A percentile compares a stretch with the other conserved stretches of the same genome.
phyloP scores from a whole-genome alignment of 2,888 invertebrate species.

The Allolobophora icterica region DNA sequence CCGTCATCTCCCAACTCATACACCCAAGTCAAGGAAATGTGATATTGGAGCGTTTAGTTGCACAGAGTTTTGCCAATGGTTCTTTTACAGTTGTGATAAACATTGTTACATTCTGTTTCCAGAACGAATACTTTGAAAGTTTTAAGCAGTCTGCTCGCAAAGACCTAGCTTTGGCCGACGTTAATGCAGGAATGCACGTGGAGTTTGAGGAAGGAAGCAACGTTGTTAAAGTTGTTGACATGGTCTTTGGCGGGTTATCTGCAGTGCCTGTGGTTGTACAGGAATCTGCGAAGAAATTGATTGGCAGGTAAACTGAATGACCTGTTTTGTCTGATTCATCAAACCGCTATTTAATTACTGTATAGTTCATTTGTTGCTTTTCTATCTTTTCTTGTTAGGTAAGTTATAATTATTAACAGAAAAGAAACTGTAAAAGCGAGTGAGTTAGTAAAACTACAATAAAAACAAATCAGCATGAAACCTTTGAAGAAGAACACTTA shows the following conservation, averaged over 20 bases:
- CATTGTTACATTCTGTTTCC: background rate
- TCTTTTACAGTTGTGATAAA: too few species aligned
- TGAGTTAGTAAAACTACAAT: background rate
- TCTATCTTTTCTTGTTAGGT: background rate
- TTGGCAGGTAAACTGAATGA: background rate
- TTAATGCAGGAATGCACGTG: background rate
- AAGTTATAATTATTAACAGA: background rate
- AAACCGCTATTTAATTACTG: background rate
- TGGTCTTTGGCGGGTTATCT: constrained; percentile 19
- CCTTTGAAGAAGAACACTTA: background rate
- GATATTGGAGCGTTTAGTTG: too few species aligned
- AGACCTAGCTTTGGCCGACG: constrained; percentile 18
- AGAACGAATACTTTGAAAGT: constrained; percentile 12
- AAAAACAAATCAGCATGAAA: background rate
- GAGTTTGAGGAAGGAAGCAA: background rate
- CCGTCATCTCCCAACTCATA: too few species aligned
- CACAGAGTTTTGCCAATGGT: too few species aligned
- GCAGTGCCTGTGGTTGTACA: background rate
- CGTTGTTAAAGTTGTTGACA: background rate
- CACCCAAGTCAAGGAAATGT: too few species aligned
- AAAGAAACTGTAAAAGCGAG: too few species aligned
- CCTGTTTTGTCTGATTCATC: background rate
- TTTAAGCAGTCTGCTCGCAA: constrained; percentile 11
- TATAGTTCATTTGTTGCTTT: background rate
- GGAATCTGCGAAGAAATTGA: background rate